phyloP scores from a whole-genome alignment of 2,113 vertebrate species.

The Austrofundulus limnaeus region DNA sequence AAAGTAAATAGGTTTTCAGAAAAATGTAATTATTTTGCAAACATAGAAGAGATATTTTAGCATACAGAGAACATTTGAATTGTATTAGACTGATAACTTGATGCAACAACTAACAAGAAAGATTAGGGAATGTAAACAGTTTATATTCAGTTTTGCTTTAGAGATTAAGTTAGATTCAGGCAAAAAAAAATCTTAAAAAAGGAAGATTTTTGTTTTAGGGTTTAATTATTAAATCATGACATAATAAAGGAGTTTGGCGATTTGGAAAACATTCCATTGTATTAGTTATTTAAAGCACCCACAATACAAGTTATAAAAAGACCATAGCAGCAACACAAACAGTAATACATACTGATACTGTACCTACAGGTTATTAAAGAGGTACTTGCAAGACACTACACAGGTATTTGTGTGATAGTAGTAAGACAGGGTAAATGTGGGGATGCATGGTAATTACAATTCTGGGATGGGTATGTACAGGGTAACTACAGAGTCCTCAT shows the following conservation, averaged over 20 bases:
- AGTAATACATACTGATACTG: no score
- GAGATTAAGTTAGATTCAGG: neutral
- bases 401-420: no score
- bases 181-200: no score
- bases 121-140: neutral
- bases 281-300: constrained; percentile 1
- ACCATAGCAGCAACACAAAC: no score
- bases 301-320: neutral
- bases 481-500: no score
- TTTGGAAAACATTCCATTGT: neutral
- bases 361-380: no score
- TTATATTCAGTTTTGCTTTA: neutral
- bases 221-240: no score
- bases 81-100: constrained; percentile 39
- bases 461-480: no score
- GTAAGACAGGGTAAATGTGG: no score
- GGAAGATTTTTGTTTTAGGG: no score
- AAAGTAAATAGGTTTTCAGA: constrained; percentile 47
- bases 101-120: constrained; percentile 13
- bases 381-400: no score
- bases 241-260: neutral
- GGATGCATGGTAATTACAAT: no score
- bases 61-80: constrained; percentile 10
- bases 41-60: constrained; percentile 35
- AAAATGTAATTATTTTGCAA: constrained; percentile 50